Percentiles rank a stretch among this genome's conserved stretches.
These are phyloP conservation scores for Lagorchestes hirsutus DNA, from an alignment of 2,797 vertebrate species.

Conservation along the genomic window DNA sequence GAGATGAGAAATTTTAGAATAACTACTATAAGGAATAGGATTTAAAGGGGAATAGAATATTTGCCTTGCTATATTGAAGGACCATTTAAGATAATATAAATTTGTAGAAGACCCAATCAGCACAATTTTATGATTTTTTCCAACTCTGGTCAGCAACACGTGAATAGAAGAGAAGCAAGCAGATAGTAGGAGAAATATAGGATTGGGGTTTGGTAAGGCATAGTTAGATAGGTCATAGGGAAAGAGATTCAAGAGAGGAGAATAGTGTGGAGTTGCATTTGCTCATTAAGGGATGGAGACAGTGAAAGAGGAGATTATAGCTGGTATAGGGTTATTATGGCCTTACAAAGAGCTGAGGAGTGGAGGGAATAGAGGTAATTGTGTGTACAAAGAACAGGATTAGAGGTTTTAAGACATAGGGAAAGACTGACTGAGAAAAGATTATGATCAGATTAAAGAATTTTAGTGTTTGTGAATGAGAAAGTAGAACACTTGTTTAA, in stretches of 20 bases:
- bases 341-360: neutral
- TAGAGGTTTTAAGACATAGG: neutral
- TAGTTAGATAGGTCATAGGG: neutral
- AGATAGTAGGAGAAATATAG: neutral
- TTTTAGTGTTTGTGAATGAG: neutral
- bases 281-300: neutral
- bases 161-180: neutral
- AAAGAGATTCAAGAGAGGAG: neutral
- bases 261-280: neutral
- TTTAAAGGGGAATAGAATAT: neutral
- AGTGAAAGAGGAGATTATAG: neutral
- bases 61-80: neutral
- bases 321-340: neutral
- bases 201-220: neutral
- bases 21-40: neutral
- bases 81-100: neutral
- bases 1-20: neutral
- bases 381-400: neutral
- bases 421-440: neutral
- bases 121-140: neutral
- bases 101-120: neutral
- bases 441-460: neutral
- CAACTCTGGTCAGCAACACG: neutral
- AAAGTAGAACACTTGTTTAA: neutral
- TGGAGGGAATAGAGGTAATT: neutral